Conservation (phyloP, 2,113 vertebrate species). For the Lonchura striata region DNA sequence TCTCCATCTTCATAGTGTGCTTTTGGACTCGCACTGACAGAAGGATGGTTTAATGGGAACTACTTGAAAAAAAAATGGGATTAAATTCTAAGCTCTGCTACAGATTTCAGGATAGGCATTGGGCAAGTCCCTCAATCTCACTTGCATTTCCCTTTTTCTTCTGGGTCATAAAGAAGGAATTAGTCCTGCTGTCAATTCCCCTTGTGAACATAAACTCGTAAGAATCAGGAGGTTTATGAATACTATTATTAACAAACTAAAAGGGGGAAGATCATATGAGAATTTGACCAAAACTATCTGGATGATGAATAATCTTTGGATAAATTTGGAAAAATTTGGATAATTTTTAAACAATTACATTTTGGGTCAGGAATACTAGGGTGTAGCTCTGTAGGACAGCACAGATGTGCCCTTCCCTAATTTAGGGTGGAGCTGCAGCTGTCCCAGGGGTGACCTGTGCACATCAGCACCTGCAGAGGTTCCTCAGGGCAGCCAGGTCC, state of each 20-base stretch:
- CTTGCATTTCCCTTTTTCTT: neutral
- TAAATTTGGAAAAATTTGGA: neutral
- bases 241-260: neutral
- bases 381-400: neutral
- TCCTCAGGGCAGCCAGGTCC: no score
- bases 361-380: neutral
- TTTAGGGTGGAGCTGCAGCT: neutral
- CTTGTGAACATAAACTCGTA: neutral
- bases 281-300: neutral
- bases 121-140: neutral
- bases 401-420: neutral
- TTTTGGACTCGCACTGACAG: neutral
- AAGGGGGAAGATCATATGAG: neutral
- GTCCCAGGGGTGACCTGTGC: fast-evolving
- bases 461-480: neutral
- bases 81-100: neutral
- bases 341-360: neutral
- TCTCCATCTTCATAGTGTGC: neutral
- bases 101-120: neutral
- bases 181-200: neutral
- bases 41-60: neutral
- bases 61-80: neutral
- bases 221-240: neutral
- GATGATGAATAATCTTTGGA: neutral
- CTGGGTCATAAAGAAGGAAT: neutral